Evolutionary conservation across 2,113 vertebrate genomes (phyloP), one percentile per base, ranked within the genome.

Genomic region (Notarius quadriscutis): DNA sequence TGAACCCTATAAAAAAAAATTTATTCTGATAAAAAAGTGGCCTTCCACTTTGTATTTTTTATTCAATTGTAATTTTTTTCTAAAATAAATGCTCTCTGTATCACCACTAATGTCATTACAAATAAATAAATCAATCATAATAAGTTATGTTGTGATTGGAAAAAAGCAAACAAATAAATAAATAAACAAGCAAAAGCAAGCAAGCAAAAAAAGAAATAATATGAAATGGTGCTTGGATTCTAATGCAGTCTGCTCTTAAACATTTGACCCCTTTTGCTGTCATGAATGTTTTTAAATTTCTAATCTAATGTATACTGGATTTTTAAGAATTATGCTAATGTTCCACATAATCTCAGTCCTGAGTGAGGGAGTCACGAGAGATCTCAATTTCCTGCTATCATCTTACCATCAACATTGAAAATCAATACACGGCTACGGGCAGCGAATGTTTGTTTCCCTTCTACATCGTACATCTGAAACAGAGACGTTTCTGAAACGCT

Each of bases 321-420:
- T 30, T 57, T 12, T 55, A 67, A 80, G 62, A 41, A 74, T 74
- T 48, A 58, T 60, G 15, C 65, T 51, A 55, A 85, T 63, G 7
- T 17, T 77, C 50, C 75, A 34, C 58, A 57, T 62, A 30, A 86
- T 53, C 77, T 77, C 51, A 22, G 57, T 65, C 20, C 58, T 75
- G 71, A 41, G 63, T 85, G 55, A 25, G 75, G 78, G 69, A 89
- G 93, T 90, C 93, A 92, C 91, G 63, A 53, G 92, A 90, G 94
- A 88, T 87, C 89, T 91, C 92, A 91, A 88, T 93, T 88, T 89
- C 86, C 75, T 87, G 72, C 87, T 91, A 96, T 96, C 95, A 93
- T 91, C 92, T 97, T 96, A 95, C 95, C 86, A 71, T 17, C 88
- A 88, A 91, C 90, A 94, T 89, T 91, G 93, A 94, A 94, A 94